Evolutionary conservation across 2,113 vertebrate species (phyloP).

Genomic region (Mixornis gularis): DNA sequence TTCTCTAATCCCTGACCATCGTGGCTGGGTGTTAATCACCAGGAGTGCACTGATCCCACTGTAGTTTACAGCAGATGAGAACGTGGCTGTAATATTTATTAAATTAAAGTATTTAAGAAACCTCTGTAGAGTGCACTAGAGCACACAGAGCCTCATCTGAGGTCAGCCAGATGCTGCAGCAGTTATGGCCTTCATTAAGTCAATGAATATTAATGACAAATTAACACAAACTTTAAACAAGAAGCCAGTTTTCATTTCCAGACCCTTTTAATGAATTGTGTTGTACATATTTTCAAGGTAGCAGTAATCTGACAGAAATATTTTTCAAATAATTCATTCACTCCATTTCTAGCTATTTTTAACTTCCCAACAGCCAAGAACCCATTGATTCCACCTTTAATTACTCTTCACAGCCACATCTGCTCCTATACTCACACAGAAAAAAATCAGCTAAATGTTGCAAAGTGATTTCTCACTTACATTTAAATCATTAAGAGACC

Average conservation of each 20-base stretch:
- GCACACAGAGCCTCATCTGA: neutral
- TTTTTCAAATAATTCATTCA: slow-evolving; percentile 45
- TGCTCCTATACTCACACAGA: neutral
- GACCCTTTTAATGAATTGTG: neutral
- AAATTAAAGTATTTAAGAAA: neutral
- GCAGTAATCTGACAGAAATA: slow-evolving; percentile 16
- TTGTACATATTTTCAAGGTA: slow-evolving; percentile 34
- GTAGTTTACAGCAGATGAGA: neutral
- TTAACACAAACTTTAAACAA: neutral
- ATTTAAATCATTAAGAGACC: neutral
- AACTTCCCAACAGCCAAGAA: neutral
- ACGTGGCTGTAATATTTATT: rapidly evolving
- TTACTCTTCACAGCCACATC: neutral
- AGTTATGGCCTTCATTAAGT: neutral
- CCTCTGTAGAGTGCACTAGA: rapidly evolving
- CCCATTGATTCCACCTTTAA: slow-evolving; percentile 4
- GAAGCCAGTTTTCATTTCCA: slow-evolving; percentile 10
- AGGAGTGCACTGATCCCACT: rapidly evolving
- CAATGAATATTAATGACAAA: neutral
- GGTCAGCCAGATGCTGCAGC: slow-evolving; percentile 3
- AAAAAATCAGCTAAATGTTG: neutral
- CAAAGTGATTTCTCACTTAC: neutral
- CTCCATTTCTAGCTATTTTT: neutral
- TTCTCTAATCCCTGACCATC: rapidly evolving
- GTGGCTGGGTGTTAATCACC: rapidly evolving